phyloP scores from a whole-genome alignment of 2,113 vertebrate genomes.

The Butastur rufipennis region DNA sequence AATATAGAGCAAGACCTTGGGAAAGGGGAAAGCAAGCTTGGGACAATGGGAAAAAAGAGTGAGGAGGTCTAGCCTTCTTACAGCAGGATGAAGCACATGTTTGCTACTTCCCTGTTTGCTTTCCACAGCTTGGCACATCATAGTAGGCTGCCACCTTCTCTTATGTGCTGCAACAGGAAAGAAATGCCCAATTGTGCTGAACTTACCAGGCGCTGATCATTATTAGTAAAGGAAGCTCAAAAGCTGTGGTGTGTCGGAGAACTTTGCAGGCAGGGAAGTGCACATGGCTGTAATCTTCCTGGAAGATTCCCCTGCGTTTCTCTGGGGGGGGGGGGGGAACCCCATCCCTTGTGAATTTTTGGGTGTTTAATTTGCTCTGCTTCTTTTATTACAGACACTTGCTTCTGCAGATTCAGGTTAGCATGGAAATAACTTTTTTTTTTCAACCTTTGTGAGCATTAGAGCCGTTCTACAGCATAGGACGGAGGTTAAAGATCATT shows the following conservation, averaged over 20 bases:
- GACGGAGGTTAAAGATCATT: background rate
- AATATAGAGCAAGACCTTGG: background rate
- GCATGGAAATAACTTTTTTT: background rate
- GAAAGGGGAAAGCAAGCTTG: background rate
- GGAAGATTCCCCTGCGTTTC: background rate
- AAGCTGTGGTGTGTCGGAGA: background rate
- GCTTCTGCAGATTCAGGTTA: background rate
- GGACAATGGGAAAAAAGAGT: too few relatives aligned
- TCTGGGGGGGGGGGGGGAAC: accelerated
- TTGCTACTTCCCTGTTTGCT: background rate
- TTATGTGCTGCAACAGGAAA: background rate
- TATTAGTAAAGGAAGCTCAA: background rate
- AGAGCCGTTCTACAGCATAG: background rate
- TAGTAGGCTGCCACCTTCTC: background rate
- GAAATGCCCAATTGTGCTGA: background rate
- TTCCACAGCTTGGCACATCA: background rate
- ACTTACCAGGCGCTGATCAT: background rate
- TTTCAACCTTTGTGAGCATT: background rate
- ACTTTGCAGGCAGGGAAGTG: background rate
- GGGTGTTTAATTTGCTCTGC: background rate
- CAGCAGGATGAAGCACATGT: background rate
- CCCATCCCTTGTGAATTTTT: background rate
- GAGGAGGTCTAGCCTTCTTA: background rate
- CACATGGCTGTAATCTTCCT: background rate
- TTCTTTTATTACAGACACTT: background rate